Evolutionary conservation across 2,888 invertebrate genomes (phyloP).

Genomic region (Callinectes sapidus): DNA sequence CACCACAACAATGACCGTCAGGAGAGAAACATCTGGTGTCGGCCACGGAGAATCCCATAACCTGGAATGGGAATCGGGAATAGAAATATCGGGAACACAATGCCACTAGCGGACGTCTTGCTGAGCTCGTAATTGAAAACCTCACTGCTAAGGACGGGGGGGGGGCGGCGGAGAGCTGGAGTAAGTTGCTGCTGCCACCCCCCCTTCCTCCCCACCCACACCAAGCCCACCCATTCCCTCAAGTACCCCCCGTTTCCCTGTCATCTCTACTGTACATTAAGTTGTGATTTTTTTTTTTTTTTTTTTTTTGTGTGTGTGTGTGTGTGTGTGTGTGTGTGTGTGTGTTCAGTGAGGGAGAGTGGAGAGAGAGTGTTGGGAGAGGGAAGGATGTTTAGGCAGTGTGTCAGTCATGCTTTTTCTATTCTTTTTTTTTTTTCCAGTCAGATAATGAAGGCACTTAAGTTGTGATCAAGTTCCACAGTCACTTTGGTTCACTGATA

Average conservation of each 20-base stretch:
- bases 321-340: no score
- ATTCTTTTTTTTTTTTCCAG: no score
- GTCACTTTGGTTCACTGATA: no score
- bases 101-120: constrained; percentile 53
- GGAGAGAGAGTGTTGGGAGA: constrained; percentile 18
- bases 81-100: constrained; percentile 66
- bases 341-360: constrained; percentile 8
- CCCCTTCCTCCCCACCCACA: neutral
- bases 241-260: neutral
- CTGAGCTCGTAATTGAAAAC: constrained; percentile 61
- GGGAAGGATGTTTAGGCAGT: neutral
- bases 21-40: constrained; percentile 61
- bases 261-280: neutral
- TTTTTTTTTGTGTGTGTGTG: neutral
- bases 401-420: no score
- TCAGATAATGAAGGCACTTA: no score
- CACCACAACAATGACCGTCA: constrained; percentile 59
- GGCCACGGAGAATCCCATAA: constrained; percentile 58
- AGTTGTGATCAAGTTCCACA: no score
- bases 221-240: no score
- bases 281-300: neutral
- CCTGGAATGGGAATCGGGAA: constrained; percentile 62
- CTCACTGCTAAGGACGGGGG: constrained; percentile 17
- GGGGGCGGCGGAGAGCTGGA: no score
- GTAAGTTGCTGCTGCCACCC: neutral